Conservation (phyloP, 2,797 vertebrate genomes). For the Danionella dracula region DNA sequence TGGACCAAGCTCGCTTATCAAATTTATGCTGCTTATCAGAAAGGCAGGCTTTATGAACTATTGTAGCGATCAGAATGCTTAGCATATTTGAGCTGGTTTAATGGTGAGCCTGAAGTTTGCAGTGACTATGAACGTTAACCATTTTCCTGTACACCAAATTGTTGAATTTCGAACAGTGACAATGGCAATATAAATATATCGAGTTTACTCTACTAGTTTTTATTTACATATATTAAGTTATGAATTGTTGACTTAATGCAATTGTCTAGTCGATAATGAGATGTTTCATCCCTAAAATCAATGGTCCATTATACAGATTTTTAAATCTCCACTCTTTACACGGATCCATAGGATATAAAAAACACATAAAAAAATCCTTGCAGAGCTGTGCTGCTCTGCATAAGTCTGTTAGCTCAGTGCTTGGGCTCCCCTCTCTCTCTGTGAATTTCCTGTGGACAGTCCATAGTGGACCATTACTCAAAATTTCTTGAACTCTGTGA, state of each 20-base stretch:
- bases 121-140: no score
- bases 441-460: slow-evolving; percentile 11
- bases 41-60: background rate
- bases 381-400: background rate
- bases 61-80: background rate
- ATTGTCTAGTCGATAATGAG: no score
- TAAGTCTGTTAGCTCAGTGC: background rate
- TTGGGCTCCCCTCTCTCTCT: background rate
- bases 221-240: no score
- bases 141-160: no score
- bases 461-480: background rate
- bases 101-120: no score
- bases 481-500: background rate
- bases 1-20: slow-evolving; percentile 22
- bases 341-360: background rate
- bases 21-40: background rate
- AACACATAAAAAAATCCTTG: background rate
- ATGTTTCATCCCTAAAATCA: no score
- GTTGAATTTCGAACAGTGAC: no score
- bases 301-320: no score
- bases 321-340: no score
- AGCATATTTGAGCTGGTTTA: background rate
- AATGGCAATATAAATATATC: no score
- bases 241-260: no score
- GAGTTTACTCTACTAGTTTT: no score